These are phyloP conservation scores for Psittacara wagleri DNA, from an alignment of 2,113 vertebrate species.

Conservation along the genomic window DNA sequence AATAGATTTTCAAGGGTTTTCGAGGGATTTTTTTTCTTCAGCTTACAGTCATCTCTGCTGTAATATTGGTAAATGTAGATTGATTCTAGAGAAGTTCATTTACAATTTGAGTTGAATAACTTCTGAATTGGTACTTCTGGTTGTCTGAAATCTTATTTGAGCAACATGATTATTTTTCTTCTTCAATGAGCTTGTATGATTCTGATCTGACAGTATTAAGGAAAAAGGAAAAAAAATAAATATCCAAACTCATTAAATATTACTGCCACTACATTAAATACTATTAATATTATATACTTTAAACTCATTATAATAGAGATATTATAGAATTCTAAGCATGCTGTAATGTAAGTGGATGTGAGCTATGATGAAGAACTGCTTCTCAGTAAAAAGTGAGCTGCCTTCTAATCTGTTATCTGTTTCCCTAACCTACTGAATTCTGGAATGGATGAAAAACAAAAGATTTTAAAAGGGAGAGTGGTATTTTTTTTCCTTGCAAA, in stretches of 20 bases:
- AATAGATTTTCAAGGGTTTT: not conserved
- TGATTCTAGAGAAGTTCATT: not conserved
- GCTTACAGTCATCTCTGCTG: not conserved
- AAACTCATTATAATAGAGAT: not conserved
- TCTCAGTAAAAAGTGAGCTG: not conserved
- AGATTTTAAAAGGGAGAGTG: not conserved
- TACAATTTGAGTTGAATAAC: not conserved
- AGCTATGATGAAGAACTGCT: not conserved
- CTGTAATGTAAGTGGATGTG: not conserved
- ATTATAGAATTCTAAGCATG: not conserved
- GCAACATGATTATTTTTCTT: not conserved
- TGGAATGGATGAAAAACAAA: not conserved
- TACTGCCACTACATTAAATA: not conserved
- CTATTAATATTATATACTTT: not conserved
- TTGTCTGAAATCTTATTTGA: not conserved
- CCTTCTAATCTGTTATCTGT: not conserved
- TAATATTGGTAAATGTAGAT: not conserved
- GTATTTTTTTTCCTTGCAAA: not conserved
- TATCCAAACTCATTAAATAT: not conserved
- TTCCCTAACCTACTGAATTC: not conserved
- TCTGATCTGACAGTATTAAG: not conserved
- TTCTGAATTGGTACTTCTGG: not conserved
- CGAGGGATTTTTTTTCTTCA: not conserved
- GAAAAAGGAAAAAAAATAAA: not conserved
- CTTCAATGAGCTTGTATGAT: not conserved